Evolutionary conservation across 2,888 invertebrate genomes (phyloP).

Genomic region (Urechis unicinctus): DNA sequence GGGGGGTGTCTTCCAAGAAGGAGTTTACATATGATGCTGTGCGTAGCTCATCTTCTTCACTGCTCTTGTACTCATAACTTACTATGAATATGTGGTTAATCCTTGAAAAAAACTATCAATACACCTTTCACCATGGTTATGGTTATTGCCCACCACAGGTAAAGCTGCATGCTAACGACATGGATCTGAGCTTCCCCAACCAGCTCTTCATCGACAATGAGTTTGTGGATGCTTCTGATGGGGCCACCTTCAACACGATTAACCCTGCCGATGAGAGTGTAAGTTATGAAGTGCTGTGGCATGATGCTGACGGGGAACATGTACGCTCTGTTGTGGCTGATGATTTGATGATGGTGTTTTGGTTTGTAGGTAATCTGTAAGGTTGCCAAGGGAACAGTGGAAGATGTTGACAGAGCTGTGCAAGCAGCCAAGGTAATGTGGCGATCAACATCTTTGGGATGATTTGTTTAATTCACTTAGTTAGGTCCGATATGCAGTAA

Average conservation of each 20-base stretch:
- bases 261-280: conserved; percentile 82
- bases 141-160: too few species aligned
- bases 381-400: conserved; percentile 64
- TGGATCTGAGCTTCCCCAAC: conserved; percentile 76
- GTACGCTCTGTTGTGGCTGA: too few species aligned
- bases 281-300: conserved; percentile 28
- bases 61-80: background rate
- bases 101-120: too few species aligned
- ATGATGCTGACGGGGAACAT: too few species aligned
- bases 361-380: conserved; percentile 46
- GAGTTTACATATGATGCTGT: conserved; percentile 67
- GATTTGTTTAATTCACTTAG: too few species aligned
- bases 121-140: too few species aligned
- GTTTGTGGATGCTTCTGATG: conserved; percentile 69
- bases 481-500: too few species aligned
- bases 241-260: conserved; percentile 60
- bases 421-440: conserved; percentile 73
- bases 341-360: background rate
- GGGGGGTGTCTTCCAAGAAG: conserved; percentile 58
- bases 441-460: too few species aligned
- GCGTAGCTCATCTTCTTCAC: conserved; percentile 18
- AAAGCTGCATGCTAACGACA: conserved; percentile 72
- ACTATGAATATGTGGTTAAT: too few species aligned
- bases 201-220: conserved; percentile 88
- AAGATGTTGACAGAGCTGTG: conserved; percentile 83